Percentiles rank a stretch among this genome's conserved stretches.
phyloP scores from a whole-genome alignment of 1,140 invertebrate genomes.

The Chironomus tepperi region DNA sequence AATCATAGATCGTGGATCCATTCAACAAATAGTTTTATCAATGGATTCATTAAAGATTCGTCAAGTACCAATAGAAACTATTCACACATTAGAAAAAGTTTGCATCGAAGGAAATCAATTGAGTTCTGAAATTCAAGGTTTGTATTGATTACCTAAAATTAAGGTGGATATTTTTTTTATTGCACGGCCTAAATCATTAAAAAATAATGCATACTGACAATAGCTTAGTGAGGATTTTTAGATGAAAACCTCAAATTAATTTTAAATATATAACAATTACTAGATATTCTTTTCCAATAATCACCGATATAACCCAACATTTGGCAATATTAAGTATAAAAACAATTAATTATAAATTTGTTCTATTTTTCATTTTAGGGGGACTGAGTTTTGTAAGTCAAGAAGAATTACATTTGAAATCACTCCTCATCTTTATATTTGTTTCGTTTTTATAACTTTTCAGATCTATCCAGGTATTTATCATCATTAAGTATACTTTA shows the following conservation, averaged over 20 bases:
- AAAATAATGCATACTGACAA: no score
- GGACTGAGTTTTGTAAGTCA: neutral
- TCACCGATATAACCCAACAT: no score
- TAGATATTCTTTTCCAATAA: no score
- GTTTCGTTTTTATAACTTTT: neutral
- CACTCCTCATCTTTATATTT: neutral
- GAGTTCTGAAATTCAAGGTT: neutral
- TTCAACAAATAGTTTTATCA: neutral
- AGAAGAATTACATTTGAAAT: neutral
- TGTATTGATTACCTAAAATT: neutral
- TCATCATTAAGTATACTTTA: no score
- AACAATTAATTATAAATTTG: neutral
- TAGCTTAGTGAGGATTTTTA: no score
- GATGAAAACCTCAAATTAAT: no score
- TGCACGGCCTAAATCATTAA: no score
- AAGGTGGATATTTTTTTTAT: no score
- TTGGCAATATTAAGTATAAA: no score
- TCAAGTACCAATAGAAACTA: neutral
- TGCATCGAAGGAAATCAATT: neutral
- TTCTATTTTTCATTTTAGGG: neutral
- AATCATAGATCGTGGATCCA: neutral
- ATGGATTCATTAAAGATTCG: neutral
- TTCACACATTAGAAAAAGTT: neutral
- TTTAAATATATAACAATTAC: no score
- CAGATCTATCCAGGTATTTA: conserved; percentile 13